Conservation (phyloP, 2,797 vertebrate genomes). For the Manis pentadactyla region DNA sequence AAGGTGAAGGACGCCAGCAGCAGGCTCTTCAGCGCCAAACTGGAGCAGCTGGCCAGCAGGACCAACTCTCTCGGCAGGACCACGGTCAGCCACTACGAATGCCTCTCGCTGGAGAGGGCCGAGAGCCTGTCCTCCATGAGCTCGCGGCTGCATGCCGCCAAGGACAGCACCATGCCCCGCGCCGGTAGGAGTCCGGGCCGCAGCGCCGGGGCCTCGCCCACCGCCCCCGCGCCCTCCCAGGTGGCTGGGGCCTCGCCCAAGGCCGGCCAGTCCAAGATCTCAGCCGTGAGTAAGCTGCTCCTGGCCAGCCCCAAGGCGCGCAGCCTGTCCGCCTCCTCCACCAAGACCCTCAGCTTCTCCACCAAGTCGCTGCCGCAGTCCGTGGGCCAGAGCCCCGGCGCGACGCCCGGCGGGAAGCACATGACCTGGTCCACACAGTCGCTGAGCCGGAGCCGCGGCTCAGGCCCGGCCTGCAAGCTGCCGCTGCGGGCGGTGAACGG, state of each 20-base stretch:
- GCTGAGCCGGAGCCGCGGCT: slow-evolving; percentile 92
- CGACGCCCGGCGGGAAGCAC: slow-evolving; percentile 91
- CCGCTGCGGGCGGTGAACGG: slow-evolving; percentile 93
- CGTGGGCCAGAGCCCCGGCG: slow-evolving; percentile 91
- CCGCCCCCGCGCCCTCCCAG: slow-evolving; percentile 84
- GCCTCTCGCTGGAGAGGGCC: slow-evolving; percentile 91
- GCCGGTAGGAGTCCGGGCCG: slow-evolving; percentile 91
- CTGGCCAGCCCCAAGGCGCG: slow-evolving; percentile 93
- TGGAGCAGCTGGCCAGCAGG: slow-evolving; percentile 93
- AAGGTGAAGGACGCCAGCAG: slow-evolving; percentile 88
- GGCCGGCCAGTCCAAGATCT: slow-evolving; percentile 91
- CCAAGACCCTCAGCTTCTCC: slow-evolving; percentile 93
- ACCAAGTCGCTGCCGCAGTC: slow-evolving; percentile 93
- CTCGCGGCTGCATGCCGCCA: slow-evolving; percentile 88
- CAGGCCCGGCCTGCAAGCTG: slow-evolving; percentile 91
- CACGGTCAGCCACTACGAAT: slow-evolving; percentile 93
- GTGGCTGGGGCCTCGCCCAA: slow-evolving; percentile 87
- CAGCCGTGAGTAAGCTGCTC: slow-evolving; percentile 94
- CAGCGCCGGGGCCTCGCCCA: slow-evolving; percentile 89
- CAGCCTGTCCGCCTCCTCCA: slow-evolving; percentile 91
- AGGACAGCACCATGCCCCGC: slow-evolving; percentile 93
- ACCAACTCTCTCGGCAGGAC: slow-evolving; percentile 92
- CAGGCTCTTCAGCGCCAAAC: slow-evolving; percentile 94
- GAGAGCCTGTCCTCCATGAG: slow-evolving; percentile 91
- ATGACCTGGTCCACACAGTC: slow-evolving; percentile 93